Conservation (phyloP, 1,140 invertebrate genomes). For the Acromyrmex echinatior region DNA sequence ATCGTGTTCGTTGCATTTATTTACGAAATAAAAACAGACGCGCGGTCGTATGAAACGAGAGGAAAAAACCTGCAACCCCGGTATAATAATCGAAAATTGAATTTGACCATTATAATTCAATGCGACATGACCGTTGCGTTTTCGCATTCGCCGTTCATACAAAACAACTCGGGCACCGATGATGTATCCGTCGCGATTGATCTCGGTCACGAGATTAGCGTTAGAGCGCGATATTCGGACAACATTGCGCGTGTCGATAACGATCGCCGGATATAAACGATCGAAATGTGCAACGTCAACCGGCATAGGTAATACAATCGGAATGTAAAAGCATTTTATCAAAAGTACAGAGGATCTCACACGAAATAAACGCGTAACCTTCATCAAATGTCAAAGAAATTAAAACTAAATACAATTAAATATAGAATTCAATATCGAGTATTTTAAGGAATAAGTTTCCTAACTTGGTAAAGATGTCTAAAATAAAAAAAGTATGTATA, state of each 20-base stretch:
- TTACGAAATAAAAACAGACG: constrained; percentile 50
- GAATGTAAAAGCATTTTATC: background rate
- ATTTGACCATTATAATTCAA: constrained; percentile 51
- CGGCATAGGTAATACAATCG: constrained; percentile 14
- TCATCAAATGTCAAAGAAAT: background rate
- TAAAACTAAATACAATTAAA: constrained; percentile 10
- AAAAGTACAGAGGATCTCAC: background rate
- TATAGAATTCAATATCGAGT: background rate
- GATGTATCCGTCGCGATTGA: constrained; percentile 58
- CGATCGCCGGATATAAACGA: constrained; percentile 49
- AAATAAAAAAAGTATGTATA: background rate
- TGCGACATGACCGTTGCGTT: constrained; percentile 54
- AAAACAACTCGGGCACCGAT: constrained; percentile 24
- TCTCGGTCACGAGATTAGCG: constrained; percentile 62
- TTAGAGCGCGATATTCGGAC: constrained; percentile 21
- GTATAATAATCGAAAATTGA: constrained; percentile 62
- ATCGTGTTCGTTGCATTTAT: constrained; percentile 39
- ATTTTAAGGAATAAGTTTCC: background rate
- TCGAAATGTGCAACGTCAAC: constrained; percentile 31
- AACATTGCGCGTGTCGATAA: constrained; percentile 43
- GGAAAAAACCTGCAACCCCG: background rate
- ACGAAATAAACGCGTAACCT: background rate
- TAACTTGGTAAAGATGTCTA: background rate
- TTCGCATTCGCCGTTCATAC: constrained; percentile 15
- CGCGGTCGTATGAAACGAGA: background rate